Base-by-base conservation (phyloP, 2,113 vertebrate species). In the Macroglossus sobrinus region DNA sequence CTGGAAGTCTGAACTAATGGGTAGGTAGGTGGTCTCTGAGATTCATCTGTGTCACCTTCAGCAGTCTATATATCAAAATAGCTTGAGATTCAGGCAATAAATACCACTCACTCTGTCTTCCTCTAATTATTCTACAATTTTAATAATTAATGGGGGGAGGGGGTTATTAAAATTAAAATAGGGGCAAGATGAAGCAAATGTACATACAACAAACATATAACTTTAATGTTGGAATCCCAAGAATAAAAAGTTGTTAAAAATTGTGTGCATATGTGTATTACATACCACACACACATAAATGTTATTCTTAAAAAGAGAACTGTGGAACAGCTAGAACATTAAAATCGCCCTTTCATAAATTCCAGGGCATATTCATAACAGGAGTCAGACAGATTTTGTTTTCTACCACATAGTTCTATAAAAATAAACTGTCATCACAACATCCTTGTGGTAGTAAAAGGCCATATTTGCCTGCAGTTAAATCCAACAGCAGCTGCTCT, bases 401-500 rank as follows among this genome's bases (percentile, higher is more conserved):
- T 98, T 98, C 97, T 97, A 97, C 97, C 96, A 97, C 97, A 97
- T 91, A 98, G 88, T 97, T 97, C 96, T 98, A 98, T 97, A 98
- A 98, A 98, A 98, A 98, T 98, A 98, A 98, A 98, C 98, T 98
- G 98, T 97, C 98, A 98, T 98, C 98, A 98, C 98, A 98, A 96
- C 96, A 98, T 96, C 97, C 97, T 95, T 98, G 98, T 96, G 86
- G 97, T 97, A 95, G 97, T 98, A 93, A 97, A 98, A 98, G 97
- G 92, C 98, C 98, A 96, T 98, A 99, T 98, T 98, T 98, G 98
- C 98, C 98, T 96, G 98, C 97, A 98, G 98, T 98, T 98, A 98
- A 98, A 99, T 98, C 98, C 85, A 93, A 98, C 98, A 98, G 98
- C 99, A 99, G 99, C 99, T 99, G 99, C 98, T 98, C 98, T 92